Conservation (phyloP, 2,888 invertebrate genomes). For the Fragum whitleyi region DNA sequence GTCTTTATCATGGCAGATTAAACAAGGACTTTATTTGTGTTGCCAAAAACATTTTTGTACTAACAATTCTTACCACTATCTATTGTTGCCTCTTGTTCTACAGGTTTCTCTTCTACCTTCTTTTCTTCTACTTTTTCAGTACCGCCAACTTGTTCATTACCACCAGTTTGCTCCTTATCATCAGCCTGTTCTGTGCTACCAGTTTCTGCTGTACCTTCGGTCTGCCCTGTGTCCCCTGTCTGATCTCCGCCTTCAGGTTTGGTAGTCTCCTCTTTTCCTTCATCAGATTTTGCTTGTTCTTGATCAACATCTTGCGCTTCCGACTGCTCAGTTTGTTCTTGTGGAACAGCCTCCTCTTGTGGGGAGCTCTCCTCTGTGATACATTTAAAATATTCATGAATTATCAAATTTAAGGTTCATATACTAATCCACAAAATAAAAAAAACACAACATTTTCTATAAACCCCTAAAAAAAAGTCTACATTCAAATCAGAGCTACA, state of each 20-base stretch:
- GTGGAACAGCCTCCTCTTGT: conserved; percentile 20
- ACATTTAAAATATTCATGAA: too few relatives aligned
- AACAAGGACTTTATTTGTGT: too few relatives aligned
- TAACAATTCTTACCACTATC: conserved; percentile 11
- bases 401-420: too few relatives aligned
- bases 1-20: too few relatives aligned
- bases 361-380: conserved; percentile 3
- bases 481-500: too few relatives aligned
- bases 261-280: neutral
- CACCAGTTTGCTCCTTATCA: conserved; percentile 24
- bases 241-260: neutral
- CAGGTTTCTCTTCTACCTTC: conserved; percentile 40
- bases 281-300: conserved; percentile 20
- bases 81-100: conserved; percentile 32
- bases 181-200: conserved; percentile 14
- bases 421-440: too few relatives aligned
- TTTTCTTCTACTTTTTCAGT: conserved; percentile 9
- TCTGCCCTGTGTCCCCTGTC: neutral
- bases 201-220: conserved; percentile 23
- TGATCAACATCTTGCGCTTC: conserved; percentile 15
- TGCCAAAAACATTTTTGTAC: too few relatives aligned
- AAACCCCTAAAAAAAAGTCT: too few relatives aligned
- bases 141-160: conserved; percentile 23
- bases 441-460: too few relatives aligned
- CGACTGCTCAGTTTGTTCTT: conserved; percentile 13